Evolutionary conservation across 2,797 vertebrate genomes (phyloP).

Genomic region (Platyrinchus mystaceus): DNA sequence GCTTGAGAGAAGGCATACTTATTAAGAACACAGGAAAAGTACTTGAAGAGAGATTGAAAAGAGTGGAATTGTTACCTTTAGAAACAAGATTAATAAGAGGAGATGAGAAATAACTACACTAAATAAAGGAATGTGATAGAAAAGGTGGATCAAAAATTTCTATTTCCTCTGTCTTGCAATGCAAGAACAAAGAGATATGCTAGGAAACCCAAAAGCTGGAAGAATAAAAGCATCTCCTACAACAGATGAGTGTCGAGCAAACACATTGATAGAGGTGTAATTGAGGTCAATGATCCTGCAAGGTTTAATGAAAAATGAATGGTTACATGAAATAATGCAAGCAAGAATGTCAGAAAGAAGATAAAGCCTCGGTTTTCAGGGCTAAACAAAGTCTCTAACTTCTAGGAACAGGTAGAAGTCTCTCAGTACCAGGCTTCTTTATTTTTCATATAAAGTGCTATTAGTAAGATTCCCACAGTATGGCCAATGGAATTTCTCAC

Average conservation of each 20-base stretch:
- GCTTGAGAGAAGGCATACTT: not conserved
- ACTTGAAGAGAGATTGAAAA: not conserved
- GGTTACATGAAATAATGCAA: not conserved
- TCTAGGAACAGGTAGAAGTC: not conserved
- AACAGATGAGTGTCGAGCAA: not conserved
- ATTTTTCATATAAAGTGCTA: not conserved
- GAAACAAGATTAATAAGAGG: not conserved
- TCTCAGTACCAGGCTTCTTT: not conserved
- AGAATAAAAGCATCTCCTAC: not conserved
- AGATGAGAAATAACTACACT: not conserved
- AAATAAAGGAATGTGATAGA: not conserved
- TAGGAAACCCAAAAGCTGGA: not conserved
- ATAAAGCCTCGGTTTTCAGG: not conserved
- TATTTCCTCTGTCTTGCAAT: not conserved
- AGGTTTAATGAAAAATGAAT: not conserved
- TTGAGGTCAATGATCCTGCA: not conserved
- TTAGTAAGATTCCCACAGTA: not conserved
- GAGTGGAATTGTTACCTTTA: not conserved
- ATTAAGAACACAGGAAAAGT: not conserved
- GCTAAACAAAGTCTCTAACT: not conserved
- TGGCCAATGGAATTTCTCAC: slow-evolving; percentile 5
- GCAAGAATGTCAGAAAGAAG: not conserved
- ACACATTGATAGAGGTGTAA: not conserved
- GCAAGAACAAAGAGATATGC: not conserved
- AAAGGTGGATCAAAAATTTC: not conserved